Percentiles rank a stretch among this genome's conserved stretches.
Evolutionary conservation across 2,888 invertebrate genomes (phyloP).

Genomic region (Azorinus chamasolen): DNA sequence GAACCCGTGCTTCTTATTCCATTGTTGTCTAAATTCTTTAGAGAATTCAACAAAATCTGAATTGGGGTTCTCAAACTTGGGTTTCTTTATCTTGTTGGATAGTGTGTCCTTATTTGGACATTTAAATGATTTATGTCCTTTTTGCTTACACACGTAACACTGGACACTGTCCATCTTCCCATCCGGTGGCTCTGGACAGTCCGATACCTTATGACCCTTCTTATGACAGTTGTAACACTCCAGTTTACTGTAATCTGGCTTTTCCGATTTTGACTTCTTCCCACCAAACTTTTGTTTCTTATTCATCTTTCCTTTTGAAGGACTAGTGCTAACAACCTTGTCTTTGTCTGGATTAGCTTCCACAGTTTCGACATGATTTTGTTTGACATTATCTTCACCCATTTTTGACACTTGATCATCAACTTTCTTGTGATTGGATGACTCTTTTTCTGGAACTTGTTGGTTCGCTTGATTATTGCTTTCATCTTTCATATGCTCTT

Average conservation of each 20-base stretch:
- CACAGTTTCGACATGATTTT: not conserved
- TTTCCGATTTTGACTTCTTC: conserved; percentile 8
- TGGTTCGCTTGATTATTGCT: conserved; percentile 4
- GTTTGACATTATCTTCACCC: conserved; percentile 16
- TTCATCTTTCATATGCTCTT: not conserved
- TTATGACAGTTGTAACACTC: conserved; percentile 92
- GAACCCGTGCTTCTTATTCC: not conserved
- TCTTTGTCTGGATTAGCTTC: not conserved
- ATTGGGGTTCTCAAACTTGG: conserved; percentile 24
- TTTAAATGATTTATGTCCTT: conserved; percentile 93
- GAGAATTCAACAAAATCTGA: not conserved
- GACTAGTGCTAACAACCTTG: conserved; percentile 4
- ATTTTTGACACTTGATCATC: conserved; percentile 9
- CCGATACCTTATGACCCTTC: conserved; percentile 93
- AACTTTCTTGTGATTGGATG: conserved; percentile 16
- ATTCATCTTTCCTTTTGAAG: not conserved
- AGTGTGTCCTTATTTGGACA: conserved; percentile 89
- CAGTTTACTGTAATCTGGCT: conserved; percentile 2
- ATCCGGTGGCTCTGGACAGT: conserved; percentile 90
- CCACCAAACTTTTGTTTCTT: conserved; percentile 19
- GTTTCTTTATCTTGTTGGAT: conserved; percentile 14
- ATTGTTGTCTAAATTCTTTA: no score
- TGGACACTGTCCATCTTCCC: conserved; percentile 21
- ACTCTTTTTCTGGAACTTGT: conserved; percentile 12
- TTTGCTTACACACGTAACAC: conserved; percentile 93